Evolutionary conservation across 1,140 invertebrate genomes (phyloP), one percentile per base, ranked within the genome.

Genomic region (Camponotus vicinus): DNA sequence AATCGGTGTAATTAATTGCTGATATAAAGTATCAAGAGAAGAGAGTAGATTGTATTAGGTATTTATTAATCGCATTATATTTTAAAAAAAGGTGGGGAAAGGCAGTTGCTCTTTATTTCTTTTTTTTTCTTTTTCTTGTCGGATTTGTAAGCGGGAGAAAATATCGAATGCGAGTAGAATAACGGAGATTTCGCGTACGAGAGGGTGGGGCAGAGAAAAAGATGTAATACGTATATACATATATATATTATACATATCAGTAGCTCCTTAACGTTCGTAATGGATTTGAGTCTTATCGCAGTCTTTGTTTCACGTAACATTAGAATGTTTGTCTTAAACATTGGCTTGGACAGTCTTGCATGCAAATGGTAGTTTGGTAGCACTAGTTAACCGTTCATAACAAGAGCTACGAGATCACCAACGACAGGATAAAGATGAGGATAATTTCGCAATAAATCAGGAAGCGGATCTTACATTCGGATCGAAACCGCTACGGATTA

Each of bases 341-440:
- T 91, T 91, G 90, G 90, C 89, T 91, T 91, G 89, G 89, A 89
- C 87, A 91, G 89, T 90, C 85, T 91, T 91, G 90, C 90, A 91
- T 91, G 90, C 90, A 91, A 90, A 86, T 88, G 89, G 90, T 91
- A 91, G 90, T 87, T 91, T 90, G 79, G 90, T 91, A 91, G 90
- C 79, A 89, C 52, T 90, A 91, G 90, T 88, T 91, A 89, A 91
- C 71, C 90, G 89, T 90, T 86, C n/a, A 90, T 90, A 88, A 88
- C 77, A 90, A 86, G 61, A 85, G 49, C 75, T 87, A 90, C 67
- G 64, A 61, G 18, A 71, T 71, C 66, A 82, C 1, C 52, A 40
- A 59, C 55, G 37, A 55, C 69, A 83, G 69, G 69, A 34, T 71
- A 59, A 57, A 64, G 34, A 49, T 73, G 2, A 73, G 37, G 21